Evolutionary conservation across 2,113 vertebrate genomes (phyloP), one percentile per base, ranked within the genome.

Genomic region (Rhagologus leucostigma): DNA sequence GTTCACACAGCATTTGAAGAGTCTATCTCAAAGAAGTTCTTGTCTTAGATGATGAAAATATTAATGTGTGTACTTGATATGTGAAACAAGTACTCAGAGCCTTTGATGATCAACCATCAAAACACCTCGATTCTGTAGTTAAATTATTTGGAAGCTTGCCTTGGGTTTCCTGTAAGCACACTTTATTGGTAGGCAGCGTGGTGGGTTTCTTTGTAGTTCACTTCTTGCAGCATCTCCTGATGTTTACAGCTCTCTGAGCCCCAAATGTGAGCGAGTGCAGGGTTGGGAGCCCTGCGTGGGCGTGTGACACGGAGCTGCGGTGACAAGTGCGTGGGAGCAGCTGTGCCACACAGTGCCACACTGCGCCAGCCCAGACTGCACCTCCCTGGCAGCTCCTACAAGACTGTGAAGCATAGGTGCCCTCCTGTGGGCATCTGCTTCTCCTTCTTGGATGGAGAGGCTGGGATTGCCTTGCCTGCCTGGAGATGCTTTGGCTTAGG

Each of bases 401-500:
- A 1, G 11, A 3, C 3, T 35, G 63, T 57, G 90, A 92, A 17
- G 30, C 18, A 0, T 4, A 62, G 70, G 23, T 95, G 95, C 85
- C 82, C 85, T 94, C 82, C 96, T 88, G 82, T 88, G 95, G 82
- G 82, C 71, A 90, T 90, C 68, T 63, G 84, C 90, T 89, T 32
- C 64, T 90, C 29, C 75, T 49, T 3, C 29, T 26, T 21, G 10
- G 12, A 2, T 29, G 39, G 50, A 32, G 50, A 50, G 64, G 11
- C 50, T 65, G 63, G 59, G 27, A 22, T 15, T 78, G 60, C 64
- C n/a, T 26, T 20, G 33, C 32, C 33, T 90, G 59, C 65, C 33
- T 74, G 46, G 37, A 68, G n/a, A 9, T 82, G 49, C 11, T 14
- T 79, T 30, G 70, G 11, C 10, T 91, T 37, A 17, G 46, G 14